These are phyloP conservation scores for Aurelia sp. DNA, from an alignment of 30 jellyfish, hydroid and myxozoan species.

Conservation along the genomic window DNA sequence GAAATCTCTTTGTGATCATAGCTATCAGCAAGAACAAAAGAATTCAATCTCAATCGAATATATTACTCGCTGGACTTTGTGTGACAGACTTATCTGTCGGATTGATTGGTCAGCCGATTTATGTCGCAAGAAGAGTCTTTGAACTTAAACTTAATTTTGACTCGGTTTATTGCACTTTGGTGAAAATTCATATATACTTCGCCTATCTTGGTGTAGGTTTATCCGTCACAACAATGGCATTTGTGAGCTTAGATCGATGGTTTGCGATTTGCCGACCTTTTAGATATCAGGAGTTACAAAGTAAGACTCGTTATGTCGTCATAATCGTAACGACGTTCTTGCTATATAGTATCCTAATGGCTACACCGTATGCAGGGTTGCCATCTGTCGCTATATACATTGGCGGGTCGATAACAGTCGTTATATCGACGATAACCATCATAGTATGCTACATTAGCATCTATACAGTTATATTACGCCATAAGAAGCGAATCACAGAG, in stretches of 20 bases:
- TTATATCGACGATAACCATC: constrained; percentile 39
- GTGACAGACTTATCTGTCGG: constrained; percentile 71
- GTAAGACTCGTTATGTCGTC: constrained; percentile 19
- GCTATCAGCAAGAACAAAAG: constrained; percentile 40
- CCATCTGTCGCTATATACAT: constrained; percentile 31
- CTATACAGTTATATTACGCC: constrained; percentile 56
- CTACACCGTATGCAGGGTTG: constrained; percentile 37
- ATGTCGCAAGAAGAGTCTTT: constrained; percentile 37
- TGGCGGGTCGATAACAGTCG: constrained; percentile 38
- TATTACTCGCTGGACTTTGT: constrained; percentile 55
- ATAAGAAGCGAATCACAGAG: constrained; percentile 48
- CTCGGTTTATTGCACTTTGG: constrained; percentile 30
- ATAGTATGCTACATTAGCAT: constrained; percentile 54
- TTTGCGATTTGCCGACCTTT: constrained; percentile 80
- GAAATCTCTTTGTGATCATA: constrained; percentile 36
- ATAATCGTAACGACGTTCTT: constrained; percentile 32
- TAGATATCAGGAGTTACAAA: constrained; percentile 33
- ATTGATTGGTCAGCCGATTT: constrained; percentile 71
- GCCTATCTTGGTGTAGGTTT: constrained; percentile 77
- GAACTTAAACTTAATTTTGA: background rate
- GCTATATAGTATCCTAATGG: constrained; percentile 3
- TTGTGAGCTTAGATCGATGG: constrained; percentile 77
- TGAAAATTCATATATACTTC: constrained; percentile 16
- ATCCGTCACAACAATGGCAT: constrained; percentile 66
- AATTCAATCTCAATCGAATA: constrained; percentile 51